A percentile compares a stretch with the other conserved stretches of the same genome.
These are phyloP conservation scores for Sipha flava DNA, from an alignment of 1,140 invertebrate species.

Conservation along the genomic window DNA sequence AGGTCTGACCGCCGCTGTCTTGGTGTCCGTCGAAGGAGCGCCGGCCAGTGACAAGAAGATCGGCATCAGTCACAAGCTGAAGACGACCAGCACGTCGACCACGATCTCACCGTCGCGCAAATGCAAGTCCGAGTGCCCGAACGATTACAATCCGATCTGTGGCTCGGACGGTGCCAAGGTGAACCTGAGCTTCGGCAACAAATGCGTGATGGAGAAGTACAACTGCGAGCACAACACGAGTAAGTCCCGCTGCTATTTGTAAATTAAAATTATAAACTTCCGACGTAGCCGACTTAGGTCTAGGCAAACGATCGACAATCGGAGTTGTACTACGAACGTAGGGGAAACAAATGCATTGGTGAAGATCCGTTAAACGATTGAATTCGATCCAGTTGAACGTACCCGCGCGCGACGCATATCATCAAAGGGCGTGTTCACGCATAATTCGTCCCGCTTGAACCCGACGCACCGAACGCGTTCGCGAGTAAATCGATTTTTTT, in stretches of 20 bases:
- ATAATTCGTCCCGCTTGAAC: no score
- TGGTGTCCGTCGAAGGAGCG: neutral
- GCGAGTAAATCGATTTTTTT: no score
- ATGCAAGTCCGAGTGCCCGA: neutral
- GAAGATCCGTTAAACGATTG: no score
- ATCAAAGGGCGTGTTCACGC: no score
- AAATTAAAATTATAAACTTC: neutral
- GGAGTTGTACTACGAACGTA: no score
- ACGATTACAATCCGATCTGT: conserved; percentile 35
- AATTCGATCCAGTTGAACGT: no score
- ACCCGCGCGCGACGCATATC: no score
- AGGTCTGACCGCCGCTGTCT: neutral
- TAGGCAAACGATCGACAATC: no score
- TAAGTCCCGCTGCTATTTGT: conserved; percentile 1
- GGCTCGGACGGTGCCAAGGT: conserved; percentile 35
- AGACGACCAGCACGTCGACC: neutral
- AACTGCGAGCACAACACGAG: conserved; percentile 38
- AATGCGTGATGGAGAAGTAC: conserved; percentile 38
- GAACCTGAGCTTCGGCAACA: conserved; percentile 37
- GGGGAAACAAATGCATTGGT: no score
- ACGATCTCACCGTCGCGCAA: neutral
- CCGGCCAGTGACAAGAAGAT: conserved; percentile 13
- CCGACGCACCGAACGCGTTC: no score
- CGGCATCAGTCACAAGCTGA: neutral
- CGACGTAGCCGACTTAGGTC: no score